Percentiles rank a stretch among this genome's conserved stretches.
Evolutionary conservation across 2,113 vertebrate species (phyloP).

Genomic region (Lethenteron camtschaticum): DNA sequence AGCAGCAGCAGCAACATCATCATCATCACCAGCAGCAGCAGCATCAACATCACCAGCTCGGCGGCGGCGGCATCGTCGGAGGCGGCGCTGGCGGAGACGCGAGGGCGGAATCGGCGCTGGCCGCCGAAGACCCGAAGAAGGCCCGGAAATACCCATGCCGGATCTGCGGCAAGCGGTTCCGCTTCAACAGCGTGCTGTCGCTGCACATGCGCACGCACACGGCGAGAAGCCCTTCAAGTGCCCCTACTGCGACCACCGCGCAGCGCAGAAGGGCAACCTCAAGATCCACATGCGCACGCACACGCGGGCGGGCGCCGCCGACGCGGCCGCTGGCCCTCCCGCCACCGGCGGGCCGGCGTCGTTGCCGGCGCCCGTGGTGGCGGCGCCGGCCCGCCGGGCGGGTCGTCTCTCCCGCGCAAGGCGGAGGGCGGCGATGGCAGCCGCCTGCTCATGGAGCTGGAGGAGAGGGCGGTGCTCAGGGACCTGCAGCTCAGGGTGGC

Average conservation of each 20-base stretch:
- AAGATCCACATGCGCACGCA: conserved; percentile 97
- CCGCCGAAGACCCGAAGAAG: background rate
- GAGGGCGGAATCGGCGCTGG: too few species aligned
- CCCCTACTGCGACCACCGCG: conserved; percentile 90
- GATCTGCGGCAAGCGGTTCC: conserved; percentile 84
- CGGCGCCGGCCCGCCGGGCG: too few species aligned
- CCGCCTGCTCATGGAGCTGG: conserved; percentile 22
- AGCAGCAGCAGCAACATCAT: too few species aligned
- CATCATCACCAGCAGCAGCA: too few species aligned
- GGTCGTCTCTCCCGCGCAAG: too few species aligned
- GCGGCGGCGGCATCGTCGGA: too few species aligned
- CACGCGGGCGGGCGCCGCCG: conserved; percentile 4
- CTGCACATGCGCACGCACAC: conserved; percentile 97
- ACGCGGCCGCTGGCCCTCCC: conserved; percentile 26
- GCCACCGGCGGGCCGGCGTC: background rate
- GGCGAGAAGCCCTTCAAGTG: conserved; percentile 95
- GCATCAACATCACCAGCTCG: too few species aligned
- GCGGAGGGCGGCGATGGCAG: background rate
- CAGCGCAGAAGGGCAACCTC: conserved; percentile 89
- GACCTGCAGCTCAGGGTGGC: conserved; percentile 14
- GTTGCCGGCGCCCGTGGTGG: too few species aligned
- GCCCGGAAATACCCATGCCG: conserved; percentile 77
- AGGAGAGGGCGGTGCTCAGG: conserved; percentile 22
- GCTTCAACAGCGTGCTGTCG: conserved; percentile 95
- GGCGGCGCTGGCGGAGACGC: too few species aligned